phyloP scores from a whole-genome alignment of 1,140 invertebrate species.

The Ceratosolen solmsi region DNA sequence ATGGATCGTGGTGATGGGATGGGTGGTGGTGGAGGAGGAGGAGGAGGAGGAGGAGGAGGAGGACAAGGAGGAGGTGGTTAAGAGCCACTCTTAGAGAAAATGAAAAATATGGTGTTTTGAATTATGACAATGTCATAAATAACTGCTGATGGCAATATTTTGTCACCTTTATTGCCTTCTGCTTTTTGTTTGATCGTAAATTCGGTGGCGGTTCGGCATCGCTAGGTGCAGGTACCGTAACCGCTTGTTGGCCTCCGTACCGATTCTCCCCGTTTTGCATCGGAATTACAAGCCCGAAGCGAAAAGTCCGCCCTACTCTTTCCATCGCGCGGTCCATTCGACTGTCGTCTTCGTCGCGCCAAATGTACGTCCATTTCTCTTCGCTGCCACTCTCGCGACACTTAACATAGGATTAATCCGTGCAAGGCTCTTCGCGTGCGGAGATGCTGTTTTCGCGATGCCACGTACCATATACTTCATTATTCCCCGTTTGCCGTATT shows the following conservation, averaged over 20 bases:
- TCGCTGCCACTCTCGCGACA: background rate
- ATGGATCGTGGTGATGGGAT: background rate
- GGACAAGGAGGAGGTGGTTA: background rate
- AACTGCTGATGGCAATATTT: constrained; percentile 67
- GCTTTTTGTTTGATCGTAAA: constrained; percentile 68
- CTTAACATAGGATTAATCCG: no score
- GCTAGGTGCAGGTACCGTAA: constrained; percentile 36
- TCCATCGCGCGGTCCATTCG: background rate
- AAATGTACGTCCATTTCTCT: no score
- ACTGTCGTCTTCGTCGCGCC: background rate
- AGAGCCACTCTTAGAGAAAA: background rate
- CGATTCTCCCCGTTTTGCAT: background rate
- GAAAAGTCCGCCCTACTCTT: no score
- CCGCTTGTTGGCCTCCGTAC: background rate
- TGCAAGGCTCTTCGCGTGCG: no score
- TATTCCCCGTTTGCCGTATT: background rate
- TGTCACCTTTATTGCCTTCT: constrained; percentile 68
- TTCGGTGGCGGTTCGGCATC: constrained; percentile 59
- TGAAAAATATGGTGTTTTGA: constrained; percentile 39
- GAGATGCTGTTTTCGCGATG: no score
- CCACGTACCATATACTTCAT: no score
- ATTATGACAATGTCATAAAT: constrained; percentile 64
- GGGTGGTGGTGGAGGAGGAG: no score
- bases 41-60: background rate
- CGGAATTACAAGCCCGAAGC: no score